Conservation (phyloP, 1,140 invertebrate genomes). For the Monochamus saltuarius region DNA sequence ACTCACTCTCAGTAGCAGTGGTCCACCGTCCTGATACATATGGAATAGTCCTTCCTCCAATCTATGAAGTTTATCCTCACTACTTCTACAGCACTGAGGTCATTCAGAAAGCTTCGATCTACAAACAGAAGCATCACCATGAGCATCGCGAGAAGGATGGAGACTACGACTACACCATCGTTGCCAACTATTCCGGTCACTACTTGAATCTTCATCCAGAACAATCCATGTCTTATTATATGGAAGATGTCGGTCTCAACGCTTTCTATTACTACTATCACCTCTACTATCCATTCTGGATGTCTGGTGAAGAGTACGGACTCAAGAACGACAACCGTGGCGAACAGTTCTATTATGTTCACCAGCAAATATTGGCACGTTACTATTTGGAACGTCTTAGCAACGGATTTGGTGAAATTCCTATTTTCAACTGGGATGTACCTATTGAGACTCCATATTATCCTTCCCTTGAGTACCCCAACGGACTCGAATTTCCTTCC, state of each 20-base stretch:
- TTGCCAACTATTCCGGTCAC: slow-evolving; percentile 57
- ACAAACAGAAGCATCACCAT: slow-evolving; percentile 52
- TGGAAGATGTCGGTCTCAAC: slow-evolving; percentile 69
- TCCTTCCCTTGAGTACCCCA: slow-evolving; percentile 63
- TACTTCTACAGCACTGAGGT: slow-evolving; percentile 61
- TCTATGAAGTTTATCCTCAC: slow-evolving; percentile 66
- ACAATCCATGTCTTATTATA: slow-evolving; percentile 65
- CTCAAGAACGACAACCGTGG: slow-evolving; percentile 57
- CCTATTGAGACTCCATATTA: slow-evolving; percentile 62
- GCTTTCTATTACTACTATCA: slow-evolving; percentile 66
- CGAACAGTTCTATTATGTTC: slow-evolving; percentile 60
- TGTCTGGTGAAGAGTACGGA: slow-evolving; percentile 55
- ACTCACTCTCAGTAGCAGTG: slow-evolving; percentile 61
- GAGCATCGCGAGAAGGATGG: slow-evolving; percentile 36
- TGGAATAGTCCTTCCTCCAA: slow-evolving; percentile 61
- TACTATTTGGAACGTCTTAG: slow-evolving; percentile 70
- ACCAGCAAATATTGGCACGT: slow-evolving; percentile 62
- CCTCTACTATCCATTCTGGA: slow-evolving; percentile 64
- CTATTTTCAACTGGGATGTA: slow-evolving; percentile 57
- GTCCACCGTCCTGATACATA: slow-evolving; percentile 62
- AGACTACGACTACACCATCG: slow-evolving; percentile 53
- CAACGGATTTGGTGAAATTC: slow-evolving; percentile 62
- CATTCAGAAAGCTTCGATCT: slow-evolving; percentile 59
- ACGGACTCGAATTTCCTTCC: slow-evolving; percentile 64
- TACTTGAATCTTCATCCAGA: slow-evolving; percentile 50